Evolutionary conservation across 1,140 invertebrate species (phyloP), one percentile per base, ranked within the genome.

Genomic region (Goniozus legneri): DNA sequence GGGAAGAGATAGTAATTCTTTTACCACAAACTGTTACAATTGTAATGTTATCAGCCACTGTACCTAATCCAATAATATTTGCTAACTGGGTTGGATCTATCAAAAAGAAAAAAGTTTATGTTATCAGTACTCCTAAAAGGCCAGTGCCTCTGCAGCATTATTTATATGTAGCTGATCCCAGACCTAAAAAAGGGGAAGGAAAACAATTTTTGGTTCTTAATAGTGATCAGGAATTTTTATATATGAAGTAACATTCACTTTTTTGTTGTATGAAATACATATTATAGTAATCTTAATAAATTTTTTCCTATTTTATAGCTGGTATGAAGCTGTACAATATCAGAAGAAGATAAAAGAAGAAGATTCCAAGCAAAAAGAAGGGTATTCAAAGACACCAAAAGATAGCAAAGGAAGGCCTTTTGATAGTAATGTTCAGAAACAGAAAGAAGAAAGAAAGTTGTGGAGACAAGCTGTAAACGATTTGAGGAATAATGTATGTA

Each of bases 1-100:
- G 97, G 97, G 97, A 99, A 77, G 96, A 99, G 77, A 94, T 96
- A 1, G 78, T 99, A 0, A 99, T 99, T 58, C 82, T 99, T 66
- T 71, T 99, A 30, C 96, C 96, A 0, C 81, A 86, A 12, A 91
- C 95, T 69, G 93, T 99, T 2, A 93, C 87, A 55, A 95, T 99
- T 46, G 94, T 99, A 2, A 89, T 99, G 84, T 77, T 99, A 8
- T 97, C 92, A 67, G 97, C 97, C 1, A 99, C 97, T 2, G 96
- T 99, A 19, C 95, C 97, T 1, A 99, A 99, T 75, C 91, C 93
- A 2, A 74, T 95, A 49, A 88, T 97, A 71, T 95, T 99, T 78
- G 96, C 96, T 1, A 88, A 96, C 65, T 99, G 97, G 97, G 88
- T 99, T 33, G 97, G 97, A 1, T 81, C 85, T 44, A 97, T 90